Percentiles rank a stretch among this genome's conserved stretches.
phyloP scores from a whole-genome alignment of 1,140 invertebrate species.

The Medauroidea extradentata region DNA sequence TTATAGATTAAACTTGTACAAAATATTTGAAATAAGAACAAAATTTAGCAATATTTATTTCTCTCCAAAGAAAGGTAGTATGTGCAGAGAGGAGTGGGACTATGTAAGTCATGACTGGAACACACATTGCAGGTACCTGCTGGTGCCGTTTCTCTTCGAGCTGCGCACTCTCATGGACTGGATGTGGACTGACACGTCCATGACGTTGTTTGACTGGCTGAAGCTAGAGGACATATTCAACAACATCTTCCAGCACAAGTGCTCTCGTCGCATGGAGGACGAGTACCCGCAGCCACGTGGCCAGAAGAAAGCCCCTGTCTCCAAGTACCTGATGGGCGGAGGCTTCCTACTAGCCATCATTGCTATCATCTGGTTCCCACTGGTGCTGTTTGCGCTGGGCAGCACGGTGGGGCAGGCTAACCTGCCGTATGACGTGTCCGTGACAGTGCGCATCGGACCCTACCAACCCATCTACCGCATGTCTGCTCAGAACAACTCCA shows the following conservation, averaged over 20 bases:
- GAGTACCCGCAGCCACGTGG: slow-evolving; percentile 90
- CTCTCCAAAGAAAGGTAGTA: no score
- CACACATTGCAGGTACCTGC: slow-evolving; percentile 72
- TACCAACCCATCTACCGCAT: slow-evolving; percentile 87
- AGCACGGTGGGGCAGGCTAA: slow-evolving; percentile 89
- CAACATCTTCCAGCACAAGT: slow-evolving; percentile 83
- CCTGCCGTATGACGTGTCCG: slow-evolving; percentile 76
- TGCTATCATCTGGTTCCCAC: slow-evolving; percentile 95
- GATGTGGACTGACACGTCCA: slow-evolving; percentile 99
- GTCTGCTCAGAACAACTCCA: slow-evolving; percentile 70
- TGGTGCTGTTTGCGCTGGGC: slow-evolving; percentile 93
- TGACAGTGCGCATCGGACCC: slow-evolving; percentile 80
- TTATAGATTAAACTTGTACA: no score
- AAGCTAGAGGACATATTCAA: slow-evolving; percentile 99
- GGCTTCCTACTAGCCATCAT: slow-evolving; percentile 82
- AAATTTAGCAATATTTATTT: no score
- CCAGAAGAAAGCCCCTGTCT: slow-evolving; percentile 67
- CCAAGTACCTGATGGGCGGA: slow-evolving; percentile 91
- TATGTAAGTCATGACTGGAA: no score
- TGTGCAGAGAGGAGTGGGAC: no score
- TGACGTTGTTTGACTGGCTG: slow-evolving; percentile 97
- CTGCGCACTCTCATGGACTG: slow-evolving; percentile 96
- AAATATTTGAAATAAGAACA: no score
- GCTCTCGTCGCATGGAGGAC: slow-evolving; percentile 80
- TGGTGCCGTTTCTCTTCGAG: slow-evolving; percentile 95